Percentiles rank a stretch among this genome's conserved stretches.
Conservation (phyloP, 1,140 invertebrate species). For the Drosophila trapezifrons region DNA sequence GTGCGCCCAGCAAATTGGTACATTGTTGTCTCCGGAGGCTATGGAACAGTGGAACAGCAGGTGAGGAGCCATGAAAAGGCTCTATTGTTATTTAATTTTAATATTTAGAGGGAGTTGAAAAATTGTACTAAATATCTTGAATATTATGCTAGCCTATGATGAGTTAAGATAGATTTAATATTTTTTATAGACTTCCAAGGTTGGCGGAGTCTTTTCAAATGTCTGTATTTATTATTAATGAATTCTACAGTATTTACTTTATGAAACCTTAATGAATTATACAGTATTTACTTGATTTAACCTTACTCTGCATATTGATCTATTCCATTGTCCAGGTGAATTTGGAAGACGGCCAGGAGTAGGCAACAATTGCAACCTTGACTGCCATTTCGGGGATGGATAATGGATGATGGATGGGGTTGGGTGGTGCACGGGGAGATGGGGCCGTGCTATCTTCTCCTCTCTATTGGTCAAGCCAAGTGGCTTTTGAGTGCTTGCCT, state of each 20-base stretch:
- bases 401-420: conserved; percentile 30
- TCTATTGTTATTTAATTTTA: not conserved
- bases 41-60: conserved; percentile 36
- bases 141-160: not conserved
- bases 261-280: too few species aligned
- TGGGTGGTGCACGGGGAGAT: conserved; percentile 5
- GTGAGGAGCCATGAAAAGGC: not conserved
- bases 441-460: not conserved
- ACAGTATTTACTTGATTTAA: too few species aligned
- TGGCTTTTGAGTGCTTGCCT: conserved; percentile 65
- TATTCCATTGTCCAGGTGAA: conserved; percentile 14
- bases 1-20: conserved; percentile 35
- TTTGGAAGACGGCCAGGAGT: conserved; percentile 26
- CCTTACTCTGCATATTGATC: not conserved
- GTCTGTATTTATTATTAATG: too few species aligned
- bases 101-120: not conserved
- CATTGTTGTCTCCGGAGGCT: conserved; percentile 47
- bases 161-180: not conserved
- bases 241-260: too few species aligned
- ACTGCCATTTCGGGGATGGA: conserved; percentile 55
- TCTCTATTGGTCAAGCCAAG: conserved; percentile 56
- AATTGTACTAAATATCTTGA: not conserved
- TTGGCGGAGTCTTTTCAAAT: too few species aligned
- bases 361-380: conserved; percentile 75
- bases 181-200: not conserved